Conservation (phyloP, 2,113 vertebrate genomes). For the Hypocryptadius cinnamomeus region DNA sequence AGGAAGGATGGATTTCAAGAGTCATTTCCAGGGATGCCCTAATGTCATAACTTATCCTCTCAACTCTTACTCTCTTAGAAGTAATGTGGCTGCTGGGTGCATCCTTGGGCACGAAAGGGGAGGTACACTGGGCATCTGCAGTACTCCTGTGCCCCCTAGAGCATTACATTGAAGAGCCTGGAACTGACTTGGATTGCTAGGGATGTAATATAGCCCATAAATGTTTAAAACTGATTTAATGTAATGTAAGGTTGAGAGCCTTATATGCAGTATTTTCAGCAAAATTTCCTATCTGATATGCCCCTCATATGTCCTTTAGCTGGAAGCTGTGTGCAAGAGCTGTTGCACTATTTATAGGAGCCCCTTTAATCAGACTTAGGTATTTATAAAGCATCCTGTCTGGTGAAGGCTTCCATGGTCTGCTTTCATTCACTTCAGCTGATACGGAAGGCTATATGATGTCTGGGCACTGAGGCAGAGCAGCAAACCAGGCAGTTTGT, state of each 20-base stretch:
- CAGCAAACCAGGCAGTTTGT: neutral
- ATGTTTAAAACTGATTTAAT: neutral
- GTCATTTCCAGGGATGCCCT: neutral
- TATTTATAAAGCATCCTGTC: slow-evolving; percentile 28
- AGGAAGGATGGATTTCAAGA: neutral
- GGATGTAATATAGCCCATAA: neutral
- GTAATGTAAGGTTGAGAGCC: neutral
- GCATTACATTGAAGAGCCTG: neutral
- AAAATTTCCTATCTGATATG: neutral
- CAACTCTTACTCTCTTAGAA: neutral
- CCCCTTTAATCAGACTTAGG: neutral
- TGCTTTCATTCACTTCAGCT: slow-evolving; percentile 24
- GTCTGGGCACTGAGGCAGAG: neutral
- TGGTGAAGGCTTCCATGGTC: neutral
- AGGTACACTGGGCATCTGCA: neutral
- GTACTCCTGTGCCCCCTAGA: slow-evolving; percentile 24
- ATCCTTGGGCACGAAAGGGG: neutral
- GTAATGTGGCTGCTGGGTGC: neutral
- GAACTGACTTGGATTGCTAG: neutral
- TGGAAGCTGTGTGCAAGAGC: neutral
- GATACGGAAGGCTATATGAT: neutral
- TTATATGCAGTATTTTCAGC: neutral
- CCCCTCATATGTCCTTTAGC: neutral
- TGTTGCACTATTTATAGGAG: slow-evolving; percentile 53
- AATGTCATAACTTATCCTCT: neutral